These are phyloP conservation scores for Aphrocallistes beatrix DNA, from an alignment of 37 sponge, comb jelly and placozoan genomes.

Conservation along the genomic window DNA sequence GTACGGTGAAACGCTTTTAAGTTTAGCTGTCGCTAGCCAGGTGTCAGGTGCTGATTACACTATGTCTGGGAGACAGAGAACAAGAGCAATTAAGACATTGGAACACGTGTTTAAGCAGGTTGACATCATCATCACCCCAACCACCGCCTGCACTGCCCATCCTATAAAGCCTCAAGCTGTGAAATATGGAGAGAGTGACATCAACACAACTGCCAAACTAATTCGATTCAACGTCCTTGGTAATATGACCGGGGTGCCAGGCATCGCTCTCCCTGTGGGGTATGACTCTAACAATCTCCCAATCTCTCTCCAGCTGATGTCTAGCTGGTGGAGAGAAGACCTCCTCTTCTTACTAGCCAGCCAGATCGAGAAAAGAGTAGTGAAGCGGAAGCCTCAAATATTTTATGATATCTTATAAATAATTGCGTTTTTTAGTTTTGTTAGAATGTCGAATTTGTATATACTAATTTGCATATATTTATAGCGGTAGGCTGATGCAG, in stretches of 20 bases:
- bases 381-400: constrained; percentile 21
- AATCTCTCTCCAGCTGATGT: constrained; percentile 73
- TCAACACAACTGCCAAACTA: constrained; percentile 7
- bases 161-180: constrained; percentile 27
- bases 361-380: constrained; percentile 45
- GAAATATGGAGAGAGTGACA: constrained; percentile 29
- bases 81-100: constrained; percentile 40
- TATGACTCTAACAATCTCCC: constrained; percentile 48
- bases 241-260: constrained; percentile 57
- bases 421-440: too few relatives aligned
- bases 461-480: too few relatives aligned
- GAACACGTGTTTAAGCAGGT: constrained; percentile 21
- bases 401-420: constrained; percentile 28
- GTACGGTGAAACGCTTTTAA: not conserved
- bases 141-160: constrained; percentile 39
- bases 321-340: constrained; percentile 68
- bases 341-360: constrained; percentile 48
- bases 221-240: constrained; percentile 45
- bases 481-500: too few relatives aligned
- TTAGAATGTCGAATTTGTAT: too few relatives aligned
- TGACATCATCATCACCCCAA: constrained; percentile 45
- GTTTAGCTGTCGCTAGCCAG: not conserved
- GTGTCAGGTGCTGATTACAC: not conserved
- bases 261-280: constrained; percentile 52
- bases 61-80: constrained; percentile 41